Conservation (phyloP, 1,140 invertebrate species). For the Euwallacea similis region DNA sequence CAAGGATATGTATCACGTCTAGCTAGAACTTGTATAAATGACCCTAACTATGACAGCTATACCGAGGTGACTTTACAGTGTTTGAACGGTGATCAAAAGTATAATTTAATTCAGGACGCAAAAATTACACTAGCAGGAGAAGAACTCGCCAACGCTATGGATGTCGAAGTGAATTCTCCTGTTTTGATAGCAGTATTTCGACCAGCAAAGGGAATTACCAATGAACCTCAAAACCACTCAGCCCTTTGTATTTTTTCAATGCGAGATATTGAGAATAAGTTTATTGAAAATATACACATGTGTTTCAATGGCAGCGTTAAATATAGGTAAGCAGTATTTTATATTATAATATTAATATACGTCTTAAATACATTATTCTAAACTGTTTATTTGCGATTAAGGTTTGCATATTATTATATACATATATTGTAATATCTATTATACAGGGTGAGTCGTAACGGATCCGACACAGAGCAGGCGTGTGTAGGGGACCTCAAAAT, state of each 20-base stretch:
- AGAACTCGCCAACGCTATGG: conserved; percentile 77
- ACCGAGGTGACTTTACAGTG: conserved; percentile 93
- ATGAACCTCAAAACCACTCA: conserved; percentile 74
- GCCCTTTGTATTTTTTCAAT: conserved; percentile 86
- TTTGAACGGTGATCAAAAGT: conserved; percentile 64
- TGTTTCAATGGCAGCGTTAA: conserved; percentile 94
- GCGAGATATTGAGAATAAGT: conserved; percentile 86
- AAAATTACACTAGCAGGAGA: conserved; percentile 79
- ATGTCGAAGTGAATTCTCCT: conserved; percentile 73
- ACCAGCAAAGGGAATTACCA: conserved; percentile 78
- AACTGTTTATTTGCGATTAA: too few relatives aligned
- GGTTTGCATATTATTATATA: too few relatives aligned
- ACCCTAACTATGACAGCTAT: conserved; percentile 93
- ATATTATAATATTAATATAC: too few relatives aligned
- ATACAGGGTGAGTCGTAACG: too few relatives aligned
- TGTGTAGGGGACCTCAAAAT: too few relatives aligned
- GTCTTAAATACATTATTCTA: too few relatives aligned
- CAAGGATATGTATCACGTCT: conserved; percentile 86
- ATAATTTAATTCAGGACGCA: conserved; percentile 91
- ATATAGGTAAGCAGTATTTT: conserved; percentile 55
- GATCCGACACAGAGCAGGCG: too few relatives aligned
- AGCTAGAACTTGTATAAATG: conserved; percentile 89
- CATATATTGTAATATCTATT: too few relatives aligned
- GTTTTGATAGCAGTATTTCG: conserved; percentile 85
- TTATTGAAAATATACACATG: conserved; percentile 95